phyloP scores from a whole-genome alignment of 1,140 invertebrate species.

The Oncopeltus fasciatus region DNA sequence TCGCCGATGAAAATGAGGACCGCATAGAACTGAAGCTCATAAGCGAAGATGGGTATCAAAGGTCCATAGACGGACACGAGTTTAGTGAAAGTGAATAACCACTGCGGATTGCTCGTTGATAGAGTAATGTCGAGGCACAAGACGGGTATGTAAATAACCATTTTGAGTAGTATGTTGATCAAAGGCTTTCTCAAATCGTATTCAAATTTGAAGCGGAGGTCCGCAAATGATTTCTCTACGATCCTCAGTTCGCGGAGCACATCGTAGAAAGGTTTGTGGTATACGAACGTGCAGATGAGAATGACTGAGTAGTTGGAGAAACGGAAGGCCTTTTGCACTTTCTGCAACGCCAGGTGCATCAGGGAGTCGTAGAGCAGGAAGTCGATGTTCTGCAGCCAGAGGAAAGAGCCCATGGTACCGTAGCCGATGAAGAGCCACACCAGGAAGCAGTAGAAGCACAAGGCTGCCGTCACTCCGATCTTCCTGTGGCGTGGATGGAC shows the following conservation, averaged over 20 bases:
- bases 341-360: not conserved
- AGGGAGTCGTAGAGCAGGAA: not conserved
- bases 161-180: not conserved
- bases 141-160: not conserved
- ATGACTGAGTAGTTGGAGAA: not conserved
- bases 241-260: not conserved
- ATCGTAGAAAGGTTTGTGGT: not conserved
- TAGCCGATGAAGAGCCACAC: not conserved
- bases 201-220: not conserved
- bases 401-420: not conserved
- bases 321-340: not conserved
- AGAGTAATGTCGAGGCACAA: not conserved
- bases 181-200: not conserved
- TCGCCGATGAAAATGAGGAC: not conserved
- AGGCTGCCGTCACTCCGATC: not conserved
- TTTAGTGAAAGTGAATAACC: not conserved
- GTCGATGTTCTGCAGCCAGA: not conserved
- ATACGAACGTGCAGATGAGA: not conserved
- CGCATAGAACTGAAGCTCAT: not conserved
- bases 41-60: not conserved
- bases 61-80: not conserved
- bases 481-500: not conserved
- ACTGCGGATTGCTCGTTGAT: not conserved
- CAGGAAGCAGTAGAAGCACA: not conserved
- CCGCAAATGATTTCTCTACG: not conserved